Evolutionary conservation across 2,888 invertebrate genomes (phyloP), one percentile per base, ranked within the genome.

Genomic region (Hanleya hanleyi): DNA sequence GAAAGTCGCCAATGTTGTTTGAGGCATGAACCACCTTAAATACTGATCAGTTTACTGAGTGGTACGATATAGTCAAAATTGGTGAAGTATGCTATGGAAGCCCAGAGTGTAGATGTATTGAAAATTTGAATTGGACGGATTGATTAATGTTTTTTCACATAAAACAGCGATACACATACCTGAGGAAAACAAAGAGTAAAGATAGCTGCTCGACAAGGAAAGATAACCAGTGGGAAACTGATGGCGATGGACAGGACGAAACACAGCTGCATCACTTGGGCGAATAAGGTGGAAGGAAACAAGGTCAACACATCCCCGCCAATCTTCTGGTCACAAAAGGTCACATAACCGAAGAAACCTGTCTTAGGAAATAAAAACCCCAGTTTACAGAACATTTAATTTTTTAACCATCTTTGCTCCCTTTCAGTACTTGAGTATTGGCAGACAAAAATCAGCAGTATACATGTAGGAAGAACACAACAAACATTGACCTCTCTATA

Each of bases 201-300:
- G 33, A 99, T 92, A 88, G 97, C 97, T 15, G 96, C 96, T 74
- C 99, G 92, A 88, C 98, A 98, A 0, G 99, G 99, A 91, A 98
- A 98, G 89, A 99, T 96, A 83, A 97, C 96, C 78, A 99, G 93
- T 0, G 99, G 99, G 91, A 99, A 98, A 87, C 98, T 98, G 89
- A 97, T 96, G 22, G 97, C 97, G 37, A 99, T 94, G 0, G 98
- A 97, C 84, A 98, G 92, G 9, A 98, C 95, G 92, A 99, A 99
- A 35, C 97, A 97, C 78, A 98, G 92, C 92, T 98, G 98, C 86
- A 98, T 96, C 73, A 95, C 93, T 91, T 98, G 96, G 82, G 95
- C 96, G 47, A 95, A 78, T 7, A 88, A 93, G 1, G 96, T 95
- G 0, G 95, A 94, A 37, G 95, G 93, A 83, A 99, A 94, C 89